A percentile compares a stretch with the other conserved stretches of the same genome.
phyloP scores from a whole-genome alignment of 2,888 invertebrate genomes.

The Cerastoderma edule region DNA sequence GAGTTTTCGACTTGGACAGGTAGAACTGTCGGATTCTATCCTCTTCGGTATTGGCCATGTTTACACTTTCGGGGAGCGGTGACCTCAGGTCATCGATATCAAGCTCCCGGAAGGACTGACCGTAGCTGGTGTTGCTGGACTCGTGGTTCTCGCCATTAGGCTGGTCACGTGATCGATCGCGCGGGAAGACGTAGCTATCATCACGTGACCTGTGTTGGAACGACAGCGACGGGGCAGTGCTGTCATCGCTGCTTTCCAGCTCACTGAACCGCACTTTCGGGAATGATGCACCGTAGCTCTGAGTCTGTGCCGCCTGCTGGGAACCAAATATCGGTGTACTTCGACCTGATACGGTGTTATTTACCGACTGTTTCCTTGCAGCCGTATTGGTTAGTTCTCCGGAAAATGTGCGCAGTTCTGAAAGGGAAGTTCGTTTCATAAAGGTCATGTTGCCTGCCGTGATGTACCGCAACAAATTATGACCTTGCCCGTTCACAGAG shows the following conservation, averaged over 20 bases:
- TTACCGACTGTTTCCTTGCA: background rate
- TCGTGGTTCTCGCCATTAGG: too few relatives aligned
- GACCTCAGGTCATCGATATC: background rate
- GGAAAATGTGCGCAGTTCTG: background rate
- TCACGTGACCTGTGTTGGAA: background rate
- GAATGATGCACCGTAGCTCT: slow-evolving; percentile 40
- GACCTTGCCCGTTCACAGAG: too few relatives aligned
- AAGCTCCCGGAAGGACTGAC: slow-evolving; percentile 7
- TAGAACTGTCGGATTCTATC: background rate
- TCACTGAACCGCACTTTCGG: slow-evolving; percentile 23
- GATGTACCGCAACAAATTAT: background rate
- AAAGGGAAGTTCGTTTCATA: background rate
- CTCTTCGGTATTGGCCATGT: background rate
- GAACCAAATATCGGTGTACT: background rate
- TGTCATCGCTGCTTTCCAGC: background rate
- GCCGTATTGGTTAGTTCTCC: background rate
- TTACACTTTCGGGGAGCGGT: background rate
- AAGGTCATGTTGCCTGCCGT: background rate
- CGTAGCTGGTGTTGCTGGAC: too few relatives aligned
- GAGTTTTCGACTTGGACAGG: background rate
- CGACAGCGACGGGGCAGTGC: background rate
- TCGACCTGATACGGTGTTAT: background rate
- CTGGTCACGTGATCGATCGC: background rate
- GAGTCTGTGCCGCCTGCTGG: background rate
- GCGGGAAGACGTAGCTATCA: background rate